Evolutionary conservation across 2,888 invertebrate species (phyloP).

Genomic region (Bibio marci): DNA sequence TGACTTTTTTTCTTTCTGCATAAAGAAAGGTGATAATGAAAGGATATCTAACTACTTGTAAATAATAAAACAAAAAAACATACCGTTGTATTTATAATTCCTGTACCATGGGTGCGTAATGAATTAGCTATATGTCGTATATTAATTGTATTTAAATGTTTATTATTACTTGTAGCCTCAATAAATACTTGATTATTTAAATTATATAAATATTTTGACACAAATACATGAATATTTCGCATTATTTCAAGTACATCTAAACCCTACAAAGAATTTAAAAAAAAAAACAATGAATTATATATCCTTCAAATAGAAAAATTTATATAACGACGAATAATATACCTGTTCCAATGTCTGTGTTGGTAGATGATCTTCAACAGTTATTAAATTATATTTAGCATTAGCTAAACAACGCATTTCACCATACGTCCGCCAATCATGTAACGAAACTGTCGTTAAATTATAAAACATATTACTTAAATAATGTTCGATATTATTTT

Average conservation of each 20-base stretch:
- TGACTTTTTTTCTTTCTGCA: no score
- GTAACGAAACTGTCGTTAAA: conserved; percentile 87
- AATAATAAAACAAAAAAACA: no score
- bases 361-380: conserved; percentile 86
- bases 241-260: conserved; percentile 93
- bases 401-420: conserved; percentile 89
- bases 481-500: conserved; percentile 62
- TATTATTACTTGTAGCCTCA: conserved; percentile 78
- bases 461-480: conserved; percentile 92
- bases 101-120: conserved; percentile 89
- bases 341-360: conserved; percentile 90
- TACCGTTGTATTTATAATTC: conserved; percentile 88
- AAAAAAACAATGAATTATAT: not conserved
- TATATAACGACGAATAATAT: conserved; percentile 1
- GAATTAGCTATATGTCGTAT: conserved; percentile 94
- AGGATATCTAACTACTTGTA: no score
- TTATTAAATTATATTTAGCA: conserved; percentile 61
- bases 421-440: conserved; percentile 95
- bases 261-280: conserved; percentile 35
- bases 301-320: not conserved
- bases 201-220: conserved; percentile 85
- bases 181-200: conserved; percentile 93
- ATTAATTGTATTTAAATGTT: conserved; percentile 87
- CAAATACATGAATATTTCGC: conserved; percentile 90
- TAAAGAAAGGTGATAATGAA: no score